Conservation (phyloP, 2,797 vertebrate species). For the Oceanodroma leucorhoa region DNA sequence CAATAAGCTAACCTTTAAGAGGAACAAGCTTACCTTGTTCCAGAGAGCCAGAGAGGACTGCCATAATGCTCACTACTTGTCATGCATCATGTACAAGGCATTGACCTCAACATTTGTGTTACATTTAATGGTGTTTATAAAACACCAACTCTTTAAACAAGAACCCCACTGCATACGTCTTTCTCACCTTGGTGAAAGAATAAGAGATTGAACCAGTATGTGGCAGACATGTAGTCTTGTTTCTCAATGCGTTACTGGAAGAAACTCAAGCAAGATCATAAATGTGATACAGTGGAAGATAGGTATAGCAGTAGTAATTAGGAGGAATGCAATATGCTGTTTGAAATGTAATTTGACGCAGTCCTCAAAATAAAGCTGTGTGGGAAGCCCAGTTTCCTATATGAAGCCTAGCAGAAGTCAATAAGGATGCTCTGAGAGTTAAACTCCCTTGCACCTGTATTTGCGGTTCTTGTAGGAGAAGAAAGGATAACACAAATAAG, state of each 20-base stretch:
- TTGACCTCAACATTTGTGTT: background rate
- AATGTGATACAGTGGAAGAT: background rate
- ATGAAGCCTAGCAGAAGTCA: background rate
- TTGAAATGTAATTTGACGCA: background rate
- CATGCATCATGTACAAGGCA: background rate
- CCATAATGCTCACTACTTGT: background rate
- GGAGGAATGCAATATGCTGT: background rate
- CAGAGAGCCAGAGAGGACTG: background rate
- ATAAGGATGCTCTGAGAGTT: background rate
- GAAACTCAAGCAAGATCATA: background rate
- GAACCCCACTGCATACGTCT: background rate
- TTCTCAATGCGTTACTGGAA: background rate
- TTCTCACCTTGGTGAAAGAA: background rate
- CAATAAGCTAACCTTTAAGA: background rate
- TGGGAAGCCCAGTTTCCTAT: background rate
- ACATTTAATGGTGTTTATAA: background rate
- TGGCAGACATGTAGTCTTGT: background rate
- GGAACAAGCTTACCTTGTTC: background rate
- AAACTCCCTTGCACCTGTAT: background rate
- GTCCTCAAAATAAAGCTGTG: background rate
- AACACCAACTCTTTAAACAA: background rate
- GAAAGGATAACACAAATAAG: background rate
- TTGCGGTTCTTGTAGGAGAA: background rate
- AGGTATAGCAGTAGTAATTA: background rate
- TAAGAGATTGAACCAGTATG: background rate